Evolutionary conservation across 2,888 invertebrate species (phyloP).

Genomic region (Branchipolynoe longqiensis): DNA sequence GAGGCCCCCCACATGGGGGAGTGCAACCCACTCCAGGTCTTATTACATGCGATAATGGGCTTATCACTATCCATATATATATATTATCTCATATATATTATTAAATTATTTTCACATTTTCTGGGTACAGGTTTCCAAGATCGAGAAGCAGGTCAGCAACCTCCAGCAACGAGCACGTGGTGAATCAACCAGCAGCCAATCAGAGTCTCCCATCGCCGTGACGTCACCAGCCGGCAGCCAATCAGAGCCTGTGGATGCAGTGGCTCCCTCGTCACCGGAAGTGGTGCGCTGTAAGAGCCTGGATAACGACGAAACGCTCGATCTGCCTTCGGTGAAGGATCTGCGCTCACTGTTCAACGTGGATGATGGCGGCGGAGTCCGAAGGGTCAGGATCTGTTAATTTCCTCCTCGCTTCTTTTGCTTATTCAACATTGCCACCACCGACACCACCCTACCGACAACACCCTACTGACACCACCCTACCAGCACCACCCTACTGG

Average conservation of each 20-base stretch:
- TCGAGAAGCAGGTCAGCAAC: slow-evolving; percentile 56
- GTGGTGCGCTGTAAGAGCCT: no score
- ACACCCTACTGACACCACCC: not conserved
- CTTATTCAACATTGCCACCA: not conserved
- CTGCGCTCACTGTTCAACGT: slow-evolving; percentile 74
- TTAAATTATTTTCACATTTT: not conserved
- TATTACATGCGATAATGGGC: no score
- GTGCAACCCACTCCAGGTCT: no score
- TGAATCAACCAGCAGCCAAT: slow-evolving; percentile 10
- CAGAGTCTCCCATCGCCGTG: not conserved
- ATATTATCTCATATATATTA: not conserved
- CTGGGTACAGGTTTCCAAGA: slow-evolving; percentile 45
- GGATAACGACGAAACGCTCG: not conserved
- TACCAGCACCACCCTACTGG: no score
- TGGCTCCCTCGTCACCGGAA: no score
- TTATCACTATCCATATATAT: no score
- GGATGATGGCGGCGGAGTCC: slow-evolving; percentile 4
- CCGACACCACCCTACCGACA: not conserved
- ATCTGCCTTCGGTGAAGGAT: slow-evolving; percentile 77
- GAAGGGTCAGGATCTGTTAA: slow-evolving; percentile 50
- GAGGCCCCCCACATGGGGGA: no score
- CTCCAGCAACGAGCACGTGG: slow-evolving; percentile 28
- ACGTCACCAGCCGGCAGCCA: not conserved
- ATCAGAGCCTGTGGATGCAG: not conserved
- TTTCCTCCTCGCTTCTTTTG: no score